Base-by-base conservation (phyloP, 2,113 vertebrate species). In the Apodemus speciosus region DNA sequence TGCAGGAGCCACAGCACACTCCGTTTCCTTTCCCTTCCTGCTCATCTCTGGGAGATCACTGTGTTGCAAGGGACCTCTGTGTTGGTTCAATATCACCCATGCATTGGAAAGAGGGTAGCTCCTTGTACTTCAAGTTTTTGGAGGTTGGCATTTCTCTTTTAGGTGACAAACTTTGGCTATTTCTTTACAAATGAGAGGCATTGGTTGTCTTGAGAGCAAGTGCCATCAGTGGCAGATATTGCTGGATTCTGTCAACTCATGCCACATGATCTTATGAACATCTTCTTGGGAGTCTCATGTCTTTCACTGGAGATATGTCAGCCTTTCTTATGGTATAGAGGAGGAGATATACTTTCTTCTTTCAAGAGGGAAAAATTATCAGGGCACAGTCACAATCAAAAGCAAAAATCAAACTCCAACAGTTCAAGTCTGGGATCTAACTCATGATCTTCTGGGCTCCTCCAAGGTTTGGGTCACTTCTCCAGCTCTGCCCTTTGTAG, bases 1-100 rank as follows among this genome's bases (percentile, higher is more conserved):
- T 35, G 15, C 14, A 35, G 9, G 35, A 91, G 11, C 32, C 77
- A 20, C 5, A 9, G 5, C 7, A 16, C 2, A 25, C 3, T 53
- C n/a, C 38, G 20, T 83, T 38, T 21, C 6, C n/a, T 79, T 88
- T 25, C 30, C 11, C 69, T 56, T 43, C 16, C 8, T n/a, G 38
- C 46, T 40, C 16, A 38, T 16, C 20, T 76, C 32, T 69, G 25
- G 60, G 68, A 72, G 46, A 49, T 62, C 23, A n/a, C 11, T 0
- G 2, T 2, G 2, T 58, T 10, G 18, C 16, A 14, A 51, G 49
- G 8, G 8, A n/a, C 38, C 40, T 10, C 6, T 0, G 25, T 49
- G 49, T 53, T 9, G 46, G 58, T 73, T 18, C 0, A 1, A 25
- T 5, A 11, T 62, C 40, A 9, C 0, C 2, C 38, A 4, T 49